Percentiles rank a stretch among this genome's conserved stretches.
These are phyloP conservation scores for Trilocha varians DNA, from an alignment of 2,888 invertebrate species.

Conservation along the genomic window DNA sequence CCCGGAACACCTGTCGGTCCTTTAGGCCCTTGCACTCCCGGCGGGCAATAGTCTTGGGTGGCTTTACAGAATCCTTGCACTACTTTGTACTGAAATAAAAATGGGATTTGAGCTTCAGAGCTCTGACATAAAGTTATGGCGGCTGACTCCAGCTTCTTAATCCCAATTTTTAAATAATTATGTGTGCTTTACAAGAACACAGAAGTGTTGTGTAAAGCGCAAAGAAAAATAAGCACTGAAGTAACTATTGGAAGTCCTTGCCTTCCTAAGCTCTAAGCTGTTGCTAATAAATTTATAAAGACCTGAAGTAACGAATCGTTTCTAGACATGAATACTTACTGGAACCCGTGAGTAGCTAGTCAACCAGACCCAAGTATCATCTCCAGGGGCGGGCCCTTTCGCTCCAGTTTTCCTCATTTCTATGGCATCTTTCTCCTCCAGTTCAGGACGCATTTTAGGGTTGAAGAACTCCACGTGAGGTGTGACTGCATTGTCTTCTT, in stretches of 20 bases:
- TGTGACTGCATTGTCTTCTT: slow-evolving; percentile 69
- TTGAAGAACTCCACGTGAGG: slow-evolving; percentile 83
- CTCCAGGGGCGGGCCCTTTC: slow-evolving; percentile 80
- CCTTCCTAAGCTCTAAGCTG: too few species aligned
- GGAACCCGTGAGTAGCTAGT: slow-evolving; percentile 90
- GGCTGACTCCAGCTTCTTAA: too few species aligned
- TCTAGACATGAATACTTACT: slow-evolving; percentile 71
- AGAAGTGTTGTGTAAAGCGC: too few species aligned
- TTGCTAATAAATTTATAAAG: too few species aligned
- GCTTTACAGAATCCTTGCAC: slow-evolving; percentile 89
- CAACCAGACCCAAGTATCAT: slow-evolving; percentile 89
- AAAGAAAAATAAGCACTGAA: too few species aligned
- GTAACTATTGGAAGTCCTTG: too few species aligned
- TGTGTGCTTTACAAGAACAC: too few species aligned
- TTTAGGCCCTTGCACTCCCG: slow-evolving; percentile 75
- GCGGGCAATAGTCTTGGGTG: slow-evolving; percentile 86
- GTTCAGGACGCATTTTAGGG: slow-evolving; percentile 76
- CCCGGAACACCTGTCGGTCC: slow-evolving; percentile 75
- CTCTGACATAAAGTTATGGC: too few species aligned
- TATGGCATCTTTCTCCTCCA: slow-evolving; percentile 78
- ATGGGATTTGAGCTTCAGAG: too few species aligned
- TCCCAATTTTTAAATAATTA: too few species aligned
- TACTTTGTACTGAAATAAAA: slow-evolving; percentile 79
- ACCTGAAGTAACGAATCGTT: too few species aligned
- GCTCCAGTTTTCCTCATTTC: slow-evolving; percentile 74